phyloP scores from a whole-genome alignment of 2,888 invertebrate genomes.

The Diarsia mendica region DNA sequence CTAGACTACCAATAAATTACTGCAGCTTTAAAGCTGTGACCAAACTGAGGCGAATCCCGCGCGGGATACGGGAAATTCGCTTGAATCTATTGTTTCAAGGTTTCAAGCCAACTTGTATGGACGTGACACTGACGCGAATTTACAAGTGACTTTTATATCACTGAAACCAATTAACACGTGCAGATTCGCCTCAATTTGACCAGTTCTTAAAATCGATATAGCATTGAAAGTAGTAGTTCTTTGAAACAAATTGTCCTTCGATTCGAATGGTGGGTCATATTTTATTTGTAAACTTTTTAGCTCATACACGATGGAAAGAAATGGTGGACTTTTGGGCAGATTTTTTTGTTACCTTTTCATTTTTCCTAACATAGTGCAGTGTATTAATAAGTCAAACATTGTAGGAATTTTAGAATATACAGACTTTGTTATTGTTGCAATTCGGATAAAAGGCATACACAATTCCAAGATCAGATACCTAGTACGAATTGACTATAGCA shows the following conservation, averaged over 20 bases:
- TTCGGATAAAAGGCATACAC: too few species aligned
- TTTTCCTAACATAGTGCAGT: background rate
- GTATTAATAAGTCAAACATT: too few species aligned
- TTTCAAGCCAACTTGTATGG: background rate
- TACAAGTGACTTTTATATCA: background rate
- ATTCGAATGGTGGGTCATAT: background rate
- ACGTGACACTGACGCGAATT: background rate
- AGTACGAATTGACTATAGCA: background rate
- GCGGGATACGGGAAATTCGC: background rate
- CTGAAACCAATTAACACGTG: background rate
- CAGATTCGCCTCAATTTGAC: background rate
- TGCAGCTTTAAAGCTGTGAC: conserved; percentile 18
- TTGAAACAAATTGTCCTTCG: background rate
- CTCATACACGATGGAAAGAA: too few species aligned
- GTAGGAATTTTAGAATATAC: background rate
- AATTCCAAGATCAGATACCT: background rate
- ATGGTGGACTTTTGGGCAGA: background rate
- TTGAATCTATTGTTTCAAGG: background rate
- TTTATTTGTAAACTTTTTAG: background rate
- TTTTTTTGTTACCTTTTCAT: background rate
- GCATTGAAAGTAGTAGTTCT: too few species aligned
- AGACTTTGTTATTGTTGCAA: too few species aligned
- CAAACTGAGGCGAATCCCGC: background rate
- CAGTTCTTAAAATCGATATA: background rate
- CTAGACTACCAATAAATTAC: conserved; percentile 63